These are phyloP conservation scores for Siniperca scherzeri DNA, from an alignment of 2,797 vertebrate species.

Conservation along the genomic window DNA sequence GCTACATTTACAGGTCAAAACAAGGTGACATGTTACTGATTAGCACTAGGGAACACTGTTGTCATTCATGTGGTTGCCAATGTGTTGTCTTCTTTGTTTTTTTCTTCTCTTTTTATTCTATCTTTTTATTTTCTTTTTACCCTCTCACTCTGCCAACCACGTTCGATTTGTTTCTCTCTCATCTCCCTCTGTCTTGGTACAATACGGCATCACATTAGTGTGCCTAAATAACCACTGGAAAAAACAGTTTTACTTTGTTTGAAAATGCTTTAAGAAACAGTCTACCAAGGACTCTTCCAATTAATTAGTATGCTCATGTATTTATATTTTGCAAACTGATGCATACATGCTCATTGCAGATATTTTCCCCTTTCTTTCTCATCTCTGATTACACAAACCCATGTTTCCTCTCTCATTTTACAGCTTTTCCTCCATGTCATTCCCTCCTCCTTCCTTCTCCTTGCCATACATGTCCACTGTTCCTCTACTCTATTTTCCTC, in stretches of 20 bases:
- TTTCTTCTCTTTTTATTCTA: neutral
- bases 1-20: neutral
- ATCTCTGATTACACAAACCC: slow-evolving; percentile 2
- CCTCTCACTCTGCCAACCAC: neutral
- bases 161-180: neutral
- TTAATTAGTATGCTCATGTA: neutral
- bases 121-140: neutral
- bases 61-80: neutral
- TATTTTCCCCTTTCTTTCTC: neutral
- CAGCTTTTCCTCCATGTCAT: slow-evolving; percentile 3
- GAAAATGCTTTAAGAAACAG: neutral
- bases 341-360: neutral
- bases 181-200: neutral
- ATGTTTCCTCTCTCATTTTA: slow-evolving; percentile 12
- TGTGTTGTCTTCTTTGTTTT: neutral
- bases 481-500: slow-evolving; percentile 12
- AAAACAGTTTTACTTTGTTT: neutral
- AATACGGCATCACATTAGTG: neutral
- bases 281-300: neutral
- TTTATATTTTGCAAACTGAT: neutral
- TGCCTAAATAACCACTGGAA: neutral
- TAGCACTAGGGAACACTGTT: neutral
- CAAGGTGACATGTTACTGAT: neutral
- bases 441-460: neutral
- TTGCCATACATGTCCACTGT: slow-evolving; percentile 16